phyloP scores from a whole-genome alignment of 2,888 invertebrate species.

The Agonopterix heracliana region DNA sequence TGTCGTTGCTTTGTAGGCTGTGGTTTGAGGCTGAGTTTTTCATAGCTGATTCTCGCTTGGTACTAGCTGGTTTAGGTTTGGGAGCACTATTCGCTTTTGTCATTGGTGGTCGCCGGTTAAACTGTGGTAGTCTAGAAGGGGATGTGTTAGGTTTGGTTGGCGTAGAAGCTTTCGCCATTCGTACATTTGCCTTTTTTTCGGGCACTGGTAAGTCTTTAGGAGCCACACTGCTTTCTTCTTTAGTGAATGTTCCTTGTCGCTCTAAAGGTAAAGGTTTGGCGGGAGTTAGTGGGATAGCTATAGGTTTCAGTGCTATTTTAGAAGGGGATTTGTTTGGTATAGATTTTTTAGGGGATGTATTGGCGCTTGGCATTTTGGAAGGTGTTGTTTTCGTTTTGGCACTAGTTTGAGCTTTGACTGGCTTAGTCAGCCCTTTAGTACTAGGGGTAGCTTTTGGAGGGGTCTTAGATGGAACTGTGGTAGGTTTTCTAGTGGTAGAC shows the following conservation, averaged over 20 bases:
- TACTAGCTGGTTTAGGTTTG: slow-evolving; percentile 27
- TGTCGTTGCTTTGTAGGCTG: slow-evolving; percentile 73
- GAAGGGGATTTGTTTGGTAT: slow-evolving; percentile 43
- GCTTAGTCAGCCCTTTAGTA: slow-evolving; percentile 28
- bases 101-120: slow-evolving; percentile 39
- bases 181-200: slow-evolving; percentile 36
- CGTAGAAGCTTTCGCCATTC: slow-evolving; percentile 36
- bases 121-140: slow-evolving; percentile 61
- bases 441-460: slow-evolving; percentile 32
- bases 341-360: slow-evolving; percentile 57
- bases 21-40: slow-evolving; percentile 73
- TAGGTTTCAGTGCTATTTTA: slow-evolving; percentile 39
- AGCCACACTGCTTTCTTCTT: slow-evolving; percentile 80
- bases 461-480: slow-evolving; percentile 21
- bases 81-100: slow-evolving; percentile 38
- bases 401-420: slow-evolving; percentile 41
- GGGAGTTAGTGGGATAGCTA: slow-evolving; percentile 35
- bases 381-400: slow-evolving; percentile 46
- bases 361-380: slow-evolving; percentile 39
- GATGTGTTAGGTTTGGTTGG: slow-evolving; percentile 56
- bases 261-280: slow-evolving; percentile 76
- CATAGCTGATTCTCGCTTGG: slow-evolving; percentile 46
- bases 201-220: slow-evolving; percentile 52
- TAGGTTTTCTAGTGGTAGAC: slow-evolving; percentile 46
- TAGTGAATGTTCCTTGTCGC: slow-evolving; percentile 94